Percentiles rank a stretch among this genome's conserved stretches.
These are phyloP conservation scores for Thamnaconus septentrionalis DNA, from an alignment of 2,113 vertebrate species.

Conservation along the genomic window DNA sequence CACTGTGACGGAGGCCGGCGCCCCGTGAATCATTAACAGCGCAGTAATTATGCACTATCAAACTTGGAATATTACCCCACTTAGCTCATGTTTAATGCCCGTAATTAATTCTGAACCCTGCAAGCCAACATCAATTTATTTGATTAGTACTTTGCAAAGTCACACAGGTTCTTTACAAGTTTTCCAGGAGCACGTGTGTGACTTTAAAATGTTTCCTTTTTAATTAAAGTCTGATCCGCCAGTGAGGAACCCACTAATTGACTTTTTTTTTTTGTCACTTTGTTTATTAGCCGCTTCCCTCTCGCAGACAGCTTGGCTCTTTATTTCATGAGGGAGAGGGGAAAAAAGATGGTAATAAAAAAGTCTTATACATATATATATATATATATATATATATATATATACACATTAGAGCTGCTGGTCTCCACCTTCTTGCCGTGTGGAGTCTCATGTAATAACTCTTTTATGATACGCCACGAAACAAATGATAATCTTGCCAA, in stretches of 20 bases:
- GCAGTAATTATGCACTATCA: conserved; percentile 72
- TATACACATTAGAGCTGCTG: no score
- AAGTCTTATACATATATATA: no score
- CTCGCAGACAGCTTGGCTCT: no score
- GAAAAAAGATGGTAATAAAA: no score
- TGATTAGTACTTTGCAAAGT: conserved; percentile 76
- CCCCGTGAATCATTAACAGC: conserved; percentile 71
- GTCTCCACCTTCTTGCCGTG: no score
- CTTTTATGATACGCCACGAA: no score
- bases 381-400: no score
- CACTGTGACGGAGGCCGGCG: conserved; percentile 22
- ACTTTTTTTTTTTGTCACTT: conserved; percentile 20
- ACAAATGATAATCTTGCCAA: no score
- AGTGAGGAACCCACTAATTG: conserved; percentile 41
- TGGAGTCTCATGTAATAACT: no score
- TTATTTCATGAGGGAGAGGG: no score
- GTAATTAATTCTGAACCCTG: conserved; percentile 76
- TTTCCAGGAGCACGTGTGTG: conserved; percentile 37
- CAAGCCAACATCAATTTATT: conserved; percentile 78
- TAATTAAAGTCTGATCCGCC: conserved; percentile 46
- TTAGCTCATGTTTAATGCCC: conserved; percentile 76
- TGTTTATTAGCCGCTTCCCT: background rate
- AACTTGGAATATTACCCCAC: conserved; percentile 74
- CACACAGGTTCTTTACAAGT: conserved; percentile 63
- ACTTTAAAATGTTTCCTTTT: conserved; percentile 23